Base-by-base conservation (phyloP, 1,140 invertebrate species). In the Microplitis demolitor region DNA sequence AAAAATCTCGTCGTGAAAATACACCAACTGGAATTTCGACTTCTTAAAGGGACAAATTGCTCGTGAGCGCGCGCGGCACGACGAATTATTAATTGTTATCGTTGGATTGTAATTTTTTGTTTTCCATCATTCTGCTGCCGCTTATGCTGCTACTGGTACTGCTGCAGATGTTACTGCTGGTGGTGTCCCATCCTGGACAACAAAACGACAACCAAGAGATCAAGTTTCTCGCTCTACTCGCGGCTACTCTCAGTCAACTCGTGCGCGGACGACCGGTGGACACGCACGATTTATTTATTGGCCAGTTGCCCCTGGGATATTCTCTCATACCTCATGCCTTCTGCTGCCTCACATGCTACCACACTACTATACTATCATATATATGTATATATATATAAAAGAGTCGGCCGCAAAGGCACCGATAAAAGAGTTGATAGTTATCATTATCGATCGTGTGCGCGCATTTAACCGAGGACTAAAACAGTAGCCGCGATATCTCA, bases 41-140 rank as follows among this genome's bases (percentile, higher is more conserved):
- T 45, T 45, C 66, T 39, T 54, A 34, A 53, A 31, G 70, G 76
- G 85, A 87, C 85, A 86, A 87, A 87, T 87, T 85, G 84, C 77
- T 69, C 73, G 70, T 69, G 51, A 71, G 77, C 64, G 71, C 74
- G 61, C 78, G 72, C 73, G 69, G 73, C 74, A 79, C 79, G 39
- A 45, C 39, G 78, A 84, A 85, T 87, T 87, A 86, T 85, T 85
- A 86, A 86, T 86, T 84, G 82, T 82, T 76, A 63, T 56, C 69
- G 13, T 50, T 35, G 69, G 34, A 39, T 51, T 61, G 2, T 39
- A n/a, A 14, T 76, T 78, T 78, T 76, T 81, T 58, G 56, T 24
- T 58, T 54, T n/a, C 1, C 4, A 4, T n/a, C 51, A 4, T 54
- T 0, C 24, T 24, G 24, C 24, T 24, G 24, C 8, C 6, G 6